A percentile compares a stretch with the other conserved stretches of the same genome.
Conservation (phyloP, 2,888 invertebrate genomes). For the Scaptomyza caliginosa region DNA sequence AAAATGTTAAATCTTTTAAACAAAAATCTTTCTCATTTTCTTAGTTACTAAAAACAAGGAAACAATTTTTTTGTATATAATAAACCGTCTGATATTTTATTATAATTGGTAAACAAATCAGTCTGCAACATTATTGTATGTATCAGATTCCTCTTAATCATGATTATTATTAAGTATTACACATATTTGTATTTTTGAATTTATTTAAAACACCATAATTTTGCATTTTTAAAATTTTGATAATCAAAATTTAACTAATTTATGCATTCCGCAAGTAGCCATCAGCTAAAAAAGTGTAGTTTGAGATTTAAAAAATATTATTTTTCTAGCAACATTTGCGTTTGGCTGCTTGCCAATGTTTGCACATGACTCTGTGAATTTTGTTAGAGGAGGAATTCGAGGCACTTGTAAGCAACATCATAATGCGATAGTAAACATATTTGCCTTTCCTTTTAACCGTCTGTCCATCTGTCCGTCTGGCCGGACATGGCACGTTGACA, state of each 20-base stretch:
- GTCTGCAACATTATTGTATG: too few relatives aligned
- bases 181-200: conserved; percentile 13
- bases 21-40: too few relatives aligned
- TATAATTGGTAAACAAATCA: too few relatives aligned
- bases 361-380: conserved; percentile 21
- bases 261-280: conserved; percentile 20
- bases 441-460: conserved; percentile 36
- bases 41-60: too few relatives aligned
- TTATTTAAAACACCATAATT: conserved; percentile 22
- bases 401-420: conserved; percentile 50
- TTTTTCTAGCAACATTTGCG: conserved; percentile 17
- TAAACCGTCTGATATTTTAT: too few relatives aligned
- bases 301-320: background rate
- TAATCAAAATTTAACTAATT: conserved; percentile 36
- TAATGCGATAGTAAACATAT: conserved; percentile 70
- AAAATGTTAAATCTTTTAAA: too few relatives aligned
- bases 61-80: too few relatives aligned
- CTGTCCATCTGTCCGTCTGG: conserved; percentile 3
- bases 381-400: conserved; percentile 1
- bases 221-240: conserved; percentile 4
- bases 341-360: conserved; percentile 48
- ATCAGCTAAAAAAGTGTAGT: conserved; percentile 15
- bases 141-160: conserved; percentile 4
- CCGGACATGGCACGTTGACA: conserved; percentile 29
- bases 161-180: conserved; percentile 23